These are phyloP conservation scores for Leptopilina boulardi DNA, from an alignment of 1,140 invertebrate species.

Conservation along the genomic window DNA sequence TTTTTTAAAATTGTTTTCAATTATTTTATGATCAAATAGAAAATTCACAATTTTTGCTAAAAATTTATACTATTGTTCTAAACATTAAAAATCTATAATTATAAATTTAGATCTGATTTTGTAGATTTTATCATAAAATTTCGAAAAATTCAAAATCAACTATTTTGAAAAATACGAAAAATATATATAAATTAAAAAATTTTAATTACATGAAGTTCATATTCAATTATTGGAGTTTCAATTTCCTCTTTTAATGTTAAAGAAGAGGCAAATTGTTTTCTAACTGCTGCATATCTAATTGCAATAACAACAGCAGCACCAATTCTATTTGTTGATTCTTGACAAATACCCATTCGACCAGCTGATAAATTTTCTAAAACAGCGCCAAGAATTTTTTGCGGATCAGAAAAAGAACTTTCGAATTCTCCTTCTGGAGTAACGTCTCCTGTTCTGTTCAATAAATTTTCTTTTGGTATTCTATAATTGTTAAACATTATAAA, in stretches of 20 bases:
- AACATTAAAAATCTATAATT: too few relatives aligned
- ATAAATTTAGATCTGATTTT: too few relatives aligned
- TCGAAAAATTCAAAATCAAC: too few relatives aligned
- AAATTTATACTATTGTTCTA: too few relatives aligned
- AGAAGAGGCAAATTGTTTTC: constrained; percentile 86
- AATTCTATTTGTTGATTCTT: constrained; percentile 83
- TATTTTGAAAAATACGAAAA: too few relatives aligned
- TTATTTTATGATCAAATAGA: too few relatives aligned
- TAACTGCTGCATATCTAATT: constrained; percentile 86
- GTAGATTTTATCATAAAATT: too few relatives aligned
- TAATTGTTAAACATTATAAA: constrained; percentile 81
- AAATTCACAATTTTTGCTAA: too few relatives aligned
- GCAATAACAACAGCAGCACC: constrained; percentile 86
- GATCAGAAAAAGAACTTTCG: constrained; percentile 87
- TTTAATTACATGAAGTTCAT: constrained; percentile 83
- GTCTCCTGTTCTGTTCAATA: constrained; percentile 82
- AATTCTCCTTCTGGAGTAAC: constrained; percentile 80
- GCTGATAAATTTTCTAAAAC: constrained; percentile 81
- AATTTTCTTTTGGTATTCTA: constrained; percentile 78
- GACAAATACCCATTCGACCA: constrained; percentile 85
- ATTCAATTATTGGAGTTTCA: constrained; percentile 89
- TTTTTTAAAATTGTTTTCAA: constrained; percentile 38
- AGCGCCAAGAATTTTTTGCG: constrained; percentile 83
- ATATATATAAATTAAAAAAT: too few relatives aligned
- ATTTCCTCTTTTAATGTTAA: constrained; percentile 68